A percentile compares a stretch with the other conserved stretches of the same genome.
Evolutionary conservation across 2,888 invertebrate species (phyloP).

Genomic region (Orthosia gracilis): DNA sequence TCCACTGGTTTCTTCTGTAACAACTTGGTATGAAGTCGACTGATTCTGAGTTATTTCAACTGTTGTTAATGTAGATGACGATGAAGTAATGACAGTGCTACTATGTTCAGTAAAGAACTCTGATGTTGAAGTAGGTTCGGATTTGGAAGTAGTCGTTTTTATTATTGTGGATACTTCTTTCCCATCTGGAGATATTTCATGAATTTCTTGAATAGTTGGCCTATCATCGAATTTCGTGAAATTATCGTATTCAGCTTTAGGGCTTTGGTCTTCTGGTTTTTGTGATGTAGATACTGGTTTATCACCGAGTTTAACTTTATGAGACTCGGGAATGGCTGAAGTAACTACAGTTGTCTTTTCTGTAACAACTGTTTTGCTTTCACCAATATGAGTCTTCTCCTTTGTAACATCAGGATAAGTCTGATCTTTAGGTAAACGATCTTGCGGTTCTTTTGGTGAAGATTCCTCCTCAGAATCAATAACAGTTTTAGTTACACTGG

Average conservation of each 20-base stretch:
- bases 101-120: conserved; percentile 79
- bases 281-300: conserved; percentile 13
- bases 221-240: conserved; percentile 48
- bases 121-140: conserved; percentile 70
- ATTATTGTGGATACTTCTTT: conserved; percentile 76
- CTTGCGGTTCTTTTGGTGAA: conserved; percentile 35
- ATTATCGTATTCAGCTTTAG: conserved; percentile 21
- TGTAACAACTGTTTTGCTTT: conserved; percentile 30
- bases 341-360: conserved; percentile 30
- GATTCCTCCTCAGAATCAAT: conserved; percentile 65
- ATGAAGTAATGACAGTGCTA: conserved; percentile 77
- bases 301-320: conserved; percentile 25
- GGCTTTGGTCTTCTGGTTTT: conserved; percentile 10
- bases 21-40: conserved; percentile 78
- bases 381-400: conserved; percentile 6
- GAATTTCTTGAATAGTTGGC: conserved; percentile 66
- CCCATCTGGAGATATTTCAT: conserved; percentile 71
- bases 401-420: conserved; percentile 16
- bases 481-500: conserved; percentile 76
- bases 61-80: conserved; percentile 81
- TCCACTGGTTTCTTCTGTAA: conserved; percentile 73
- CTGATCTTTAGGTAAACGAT: conserved; percentile 24
- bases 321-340: conserved; percentile 17
- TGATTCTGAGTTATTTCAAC: conserved; percentile 82
- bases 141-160: conserved; percentile 74